Evolutionary conservation across 2,113 vertebrate species (phyloP).

Genomic region (Cynopterus brachyotis): DNA sequence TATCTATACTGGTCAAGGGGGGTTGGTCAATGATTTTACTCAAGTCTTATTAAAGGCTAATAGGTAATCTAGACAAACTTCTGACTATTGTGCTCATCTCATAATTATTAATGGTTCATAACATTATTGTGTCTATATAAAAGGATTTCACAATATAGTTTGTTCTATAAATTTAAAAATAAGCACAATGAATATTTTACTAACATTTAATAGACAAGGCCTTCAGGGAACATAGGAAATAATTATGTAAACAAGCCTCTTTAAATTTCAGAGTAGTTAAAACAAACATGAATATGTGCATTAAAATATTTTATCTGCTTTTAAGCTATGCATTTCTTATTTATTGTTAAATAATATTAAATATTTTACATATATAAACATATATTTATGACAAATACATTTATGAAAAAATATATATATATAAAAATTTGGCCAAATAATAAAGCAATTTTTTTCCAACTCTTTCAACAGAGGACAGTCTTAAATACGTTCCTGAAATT

Average conservation of each 20-base stretch:
- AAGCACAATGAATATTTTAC: constrained; percentile 41
- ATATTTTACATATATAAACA: neutral
- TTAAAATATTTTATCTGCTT: neutral
- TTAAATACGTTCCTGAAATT: neutral
- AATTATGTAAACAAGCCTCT: constrained; percentile 11
- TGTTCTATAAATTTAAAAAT: constrained; percentile 48
- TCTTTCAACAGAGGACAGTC: neutral
- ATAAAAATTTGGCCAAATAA: neutral
- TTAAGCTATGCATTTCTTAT: neutral
- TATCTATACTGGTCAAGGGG: neutral
- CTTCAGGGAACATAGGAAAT: neutral
- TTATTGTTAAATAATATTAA: neutral
- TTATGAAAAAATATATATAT: neutral
- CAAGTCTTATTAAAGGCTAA: neutral
- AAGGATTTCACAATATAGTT: neutral
- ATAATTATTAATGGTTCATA: neutral
- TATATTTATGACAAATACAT: neutral
- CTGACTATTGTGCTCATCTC: neutral
- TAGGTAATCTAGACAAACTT: neutral
- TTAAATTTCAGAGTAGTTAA: constrained; percentile 32
- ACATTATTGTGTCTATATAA: neutral
- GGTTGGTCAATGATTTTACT: neutral
- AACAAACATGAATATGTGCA: neutral
- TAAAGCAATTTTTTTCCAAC: neutral
- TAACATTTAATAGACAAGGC: neutral